Evolutionary conservation across 1,140 invertebrate genomes (phyloP), one percentile per base, ranked within the genome.

Genomic region (Gonatopus flavifemur): DNA sequence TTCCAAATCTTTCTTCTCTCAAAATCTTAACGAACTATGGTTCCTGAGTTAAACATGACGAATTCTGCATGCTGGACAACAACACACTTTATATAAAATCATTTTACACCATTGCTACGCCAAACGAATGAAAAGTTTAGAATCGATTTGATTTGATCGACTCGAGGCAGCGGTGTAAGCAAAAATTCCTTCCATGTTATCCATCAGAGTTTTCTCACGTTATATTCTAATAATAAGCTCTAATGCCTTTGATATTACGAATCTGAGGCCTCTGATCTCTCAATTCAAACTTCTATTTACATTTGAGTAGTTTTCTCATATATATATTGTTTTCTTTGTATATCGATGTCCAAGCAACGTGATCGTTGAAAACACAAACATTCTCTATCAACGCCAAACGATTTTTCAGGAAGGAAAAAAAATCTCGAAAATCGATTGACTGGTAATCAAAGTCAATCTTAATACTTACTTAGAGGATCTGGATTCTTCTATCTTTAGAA

Each of bases 371-470:
- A 4, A 52, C 40, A 7, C 44, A 47, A 48, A 24, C 24, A 51
- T 45, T 41, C 51, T 55, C 50, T 44, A 16, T 51, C 40, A 51
- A 55, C 19, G 21, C 30, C 30, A 35, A 39, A 36, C 51, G 18
- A 50, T 55, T 51, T 35, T 16, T 51, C 33, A 20, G 38, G 41
- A 56, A 48, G 47, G 59, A 63, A 61, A 63, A 63, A 61, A 56
- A 41, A 25, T 16, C 37, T 16, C 19, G 20, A 39, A 30, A 32
- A 36, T 32, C 19, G 40, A 10, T 19, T 33, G n/a, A 43, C n/a
- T n/a, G n/a, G n/a, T 50, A 3, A 18, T 37, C 32, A 43, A 37
- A 50, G 37, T 25, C 43, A 50, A 16, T 28, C 18, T 25, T 49
- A 41, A 22, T 48, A 15, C 19, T 24, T 50, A 6, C 37, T 20